phyloP scores from a whole-genome alignment of 1,140 invertebrate species.

The Drosophila bocki region DNA sequence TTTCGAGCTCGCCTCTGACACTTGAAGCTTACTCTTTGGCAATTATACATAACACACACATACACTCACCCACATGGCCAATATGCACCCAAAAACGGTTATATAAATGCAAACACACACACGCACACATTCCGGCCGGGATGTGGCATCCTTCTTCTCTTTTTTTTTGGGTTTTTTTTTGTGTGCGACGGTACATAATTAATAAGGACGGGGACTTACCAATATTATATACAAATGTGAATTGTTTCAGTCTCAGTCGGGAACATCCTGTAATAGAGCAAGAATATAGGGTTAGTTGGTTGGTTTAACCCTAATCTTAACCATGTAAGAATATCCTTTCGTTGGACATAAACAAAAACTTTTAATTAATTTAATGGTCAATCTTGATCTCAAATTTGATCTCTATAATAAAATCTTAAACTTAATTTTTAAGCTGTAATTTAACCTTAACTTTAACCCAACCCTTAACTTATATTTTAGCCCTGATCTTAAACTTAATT shows the following conservation, averaged over 20 bases:
- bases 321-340: no score
- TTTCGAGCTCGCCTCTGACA: constrained; percentile 56
- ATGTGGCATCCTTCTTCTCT: constrained; percentile 15
- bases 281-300: neutral
- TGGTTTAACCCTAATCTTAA: neutral
- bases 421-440: no score
- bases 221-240: constrained; percentile 14
- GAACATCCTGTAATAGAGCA: neutral
- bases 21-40: constrained; percentile 64
- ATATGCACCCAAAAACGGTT: constrained; percentile 13
- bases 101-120: constrained; percentile 6
- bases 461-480: neutral
- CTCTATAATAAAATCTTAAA: neutral
- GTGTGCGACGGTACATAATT: constrained; percentile 50
- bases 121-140: constrained; percentile 2
- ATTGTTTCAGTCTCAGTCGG: constrained; percentile 1
- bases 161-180: constrained; percentile 18
- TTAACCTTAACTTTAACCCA: no score
- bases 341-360: no score
- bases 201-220: constrained; percentile 61
- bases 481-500: no score
- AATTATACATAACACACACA: constrained; percentile 18
- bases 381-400: neutral
- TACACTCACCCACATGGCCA: neutral
- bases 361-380: neutral